Percentiles rank a stretch among this genome's conserved stretches.
Conservation (phyloP, 2,113 vertebrate genomes). For the Tauraco erythrolophus region DNA sequence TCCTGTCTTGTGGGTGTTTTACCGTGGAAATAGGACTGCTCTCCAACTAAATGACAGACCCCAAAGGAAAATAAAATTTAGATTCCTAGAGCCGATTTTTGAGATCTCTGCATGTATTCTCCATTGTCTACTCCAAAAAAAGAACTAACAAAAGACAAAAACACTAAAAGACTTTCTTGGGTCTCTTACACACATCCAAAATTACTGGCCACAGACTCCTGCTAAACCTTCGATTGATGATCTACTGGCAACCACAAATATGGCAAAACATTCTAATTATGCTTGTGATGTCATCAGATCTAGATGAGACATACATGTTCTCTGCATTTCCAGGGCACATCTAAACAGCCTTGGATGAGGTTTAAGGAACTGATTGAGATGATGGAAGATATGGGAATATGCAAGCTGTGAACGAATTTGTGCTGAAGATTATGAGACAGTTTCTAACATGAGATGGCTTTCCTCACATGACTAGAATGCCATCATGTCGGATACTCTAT, state of each 20-base stretch:
- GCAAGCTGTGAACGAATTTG: not conserved
- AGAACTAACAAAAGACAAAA: not conserved
- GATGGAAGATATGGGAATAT: not conserved
- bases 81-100: not conserved
- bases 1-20: not conserved
- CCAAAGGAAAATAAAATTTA: not conserved
- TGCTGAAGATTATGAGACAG: not conserved
- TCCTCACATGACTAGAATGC: not conserved
- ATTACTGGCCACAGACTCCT: not conserved
- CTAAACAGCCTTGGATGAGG: not conserved
- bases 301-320: not conserved
- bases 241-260: not conserved
- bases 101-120: not conserved
- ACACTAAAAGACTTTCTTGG: not conserved
- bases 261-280: not conserved
- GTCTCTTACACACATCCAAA: not conserved
- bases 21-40: not conserved
- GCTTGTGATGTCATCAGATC: not conserved
- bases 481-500: not conserved
- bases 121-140: not conserved
- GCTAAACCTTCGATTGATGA: not conserved
- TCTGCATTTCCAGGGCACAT: not conserved
- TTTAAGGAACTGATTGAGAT: not conserved
- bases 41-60: not conserved
- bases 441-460: not conserved